These are phyloP conservation scores for Hypotaenidia philippensis DNA, from an alignment of 2,797 vertebrate genomes.

Conservation along the genomic window DNA sequence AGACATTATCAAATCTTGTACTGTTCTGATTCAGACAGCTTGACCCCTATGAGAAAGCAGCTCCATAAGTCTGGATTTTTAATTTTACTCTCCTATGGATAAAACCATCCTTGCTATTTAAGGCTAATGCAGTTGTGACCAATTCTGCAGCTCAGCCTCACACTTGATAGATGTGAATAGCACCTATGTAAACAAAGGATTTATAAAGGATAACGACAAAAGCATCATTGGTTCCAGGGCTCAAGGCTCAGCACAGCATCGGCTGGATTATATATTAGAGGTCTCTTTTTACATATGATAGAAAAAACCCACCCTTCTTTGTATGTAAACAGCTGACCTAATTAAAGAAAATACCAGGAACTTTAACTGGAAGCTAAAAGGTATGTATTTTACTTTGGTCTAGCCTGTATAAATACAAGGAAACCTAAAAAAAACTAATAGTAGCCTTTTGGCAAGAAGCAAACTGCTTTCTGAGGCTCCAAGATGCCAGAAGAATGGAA, in stretches of 20 bases:
- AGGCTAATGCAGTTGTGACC: slow-evolving; percentile 29
- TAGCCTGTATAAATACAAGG: background rate
- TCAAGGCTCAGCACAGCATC: background rate
- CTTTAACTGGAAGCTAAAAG: slow-evolving; percentile 66
- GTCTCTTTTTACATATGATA: slow-evolving; percentile 22
- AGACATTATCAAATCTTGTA: background rate
- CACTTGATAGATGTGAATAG: slow-evolving; percentile 54
- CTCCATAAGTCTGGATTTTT: background rate
- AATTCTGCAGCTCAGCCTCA: slow-evolving; percentile 39
- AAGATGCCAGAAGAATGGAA: slow-evolving; percentile 25
- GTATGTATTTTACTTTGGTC: slow-evolving; percentile 30
- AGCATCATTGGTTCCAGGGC: background rate
- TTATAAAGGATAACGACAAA: slow-evolving; percentile 39
- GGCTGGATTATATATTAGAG: background rate
- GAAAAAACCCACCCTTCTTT: slow-evolving; percentile 42
- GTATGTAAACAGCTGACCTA: slow-evolving; percentile 64
- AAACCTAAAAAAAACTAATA: background rate
- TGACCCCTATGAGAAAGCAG: background rate
- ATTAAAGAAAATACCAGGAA: slow-evolving; percentile 45
- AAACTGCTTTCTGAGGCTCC: background rate
- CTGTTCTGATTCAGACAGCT: background rate
- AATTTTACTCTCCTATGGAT: background rate
- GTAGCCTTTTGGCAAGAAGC: background rate
- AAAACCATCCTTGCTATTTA: slow-evolving; percentile 14
- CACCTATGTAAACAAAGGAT: slow-evolving; percentile 62